Evolutionary conservation across 2,113 vertebrate species (phyloP), one percentile per base, ranked within the genome.

Genomic region (Megaceryle torquata): DNA sequence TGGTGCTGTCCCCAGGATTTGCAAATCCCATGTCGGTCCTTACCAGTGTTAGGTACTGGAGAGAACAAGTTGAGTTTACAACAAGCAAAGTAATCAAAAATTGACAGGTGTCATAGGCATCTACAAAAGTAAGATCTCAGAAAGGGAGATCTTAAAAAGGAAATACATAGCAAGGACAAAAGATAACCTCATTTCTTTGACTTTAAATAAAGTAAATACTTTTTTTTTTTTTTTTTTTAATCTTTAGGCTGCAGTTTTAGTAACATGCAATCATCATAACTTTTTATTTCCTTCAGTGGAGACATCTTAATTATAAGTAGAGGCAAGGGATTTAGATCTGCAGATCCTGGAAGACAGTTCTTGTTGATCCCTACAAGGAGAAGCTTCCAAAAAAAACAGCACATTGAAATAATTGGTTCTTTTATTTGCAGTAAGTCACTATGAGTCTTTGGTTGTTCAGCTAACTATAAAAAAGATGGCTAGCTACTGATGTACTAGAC

Each of bases 1-100:
- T 99, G 97, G 97, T 99, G 98, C 67, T 99, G 99, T 96, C 99
- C 99, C 99, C 99, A 99, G 0, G 99, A 99, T 97, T 99, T 99
- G 97, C 99, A 99, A 95, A 99, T 99, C 25, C 99, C 99, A 75
- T 99, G 99, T 98, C 99, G 98, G 82, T 99, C 98, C 97, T 98
- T 98, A 78, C 99, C 99, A 94, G 97, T 97, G 96, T 99, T 99
- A 92, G 99, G 99, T 94, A 99, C 99, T 99, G 95, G 94, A 89
- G 88, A 96, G 39, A 92, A 97, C 22, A 97, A 65, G 93, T 24
- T 10, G 68, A 82, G 21, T 91, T 96, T 89, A 87, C 78, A 81
- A 91, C 56, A 76, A 84, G 77, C 67, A 88, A 6, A 2, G 44
- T 63, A 91, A 94, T 19, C 17, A 92, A 83, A 94, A 92, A 68